These are phyloP conservation scores for Rhinolophus sinicus DNA, from an alignment of 2,113 vertebrate species.

Conservation along the genomic window DNA sequence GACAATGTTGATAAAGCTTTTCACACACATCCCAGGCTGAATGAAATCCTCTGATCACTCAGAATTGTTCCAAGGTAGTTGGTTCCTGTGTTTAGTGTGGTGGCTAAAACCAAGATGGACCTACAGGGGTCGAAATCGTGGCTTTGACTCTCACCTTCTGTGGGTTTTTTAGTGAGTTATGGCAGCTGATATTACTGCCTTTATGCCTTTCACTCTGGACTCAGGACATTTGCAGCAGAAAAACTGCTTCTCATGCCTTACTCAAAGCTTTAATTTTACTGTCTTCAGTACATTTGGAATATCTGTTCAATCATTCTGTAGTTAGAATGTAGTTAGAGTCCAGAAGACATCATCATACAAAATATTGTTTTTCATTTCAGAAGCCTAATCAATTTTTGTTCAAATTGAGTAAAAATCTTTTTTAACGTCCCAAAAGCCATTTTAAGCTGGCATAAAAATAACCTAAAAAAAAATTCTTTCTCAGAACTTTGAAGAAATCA, in stretches of 20 bases:
- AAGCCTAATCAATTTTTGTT: constrained; percentile 9
- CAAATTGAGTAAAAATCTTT: constrained; percentile 36
- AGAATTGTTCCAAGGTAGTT: background rate
- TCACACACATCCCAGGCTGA: background rate
- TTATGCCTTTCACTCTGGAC: background rate
- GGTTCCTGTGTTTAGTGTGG: background rate
- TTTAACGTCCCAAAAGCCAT: background rate
- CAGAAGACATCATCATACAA: constrained; percentile 1
- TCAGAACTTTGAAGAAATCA: constrained; percentile 36
- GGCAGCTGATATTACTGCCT: background rate
- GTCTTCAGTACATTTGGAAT: background rate
- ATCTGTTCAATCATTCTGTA: background rate
- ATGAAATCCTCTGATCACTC: background rate
- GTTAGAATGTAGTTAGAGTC: background rate
- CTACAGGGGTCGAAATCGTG: background rate
- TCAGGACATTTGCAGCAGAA: background rate
- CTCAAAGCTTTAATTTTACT: background rate
- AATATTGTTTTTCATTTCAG: constrained; percentile 43
- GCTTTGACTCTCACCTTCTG: background rate
- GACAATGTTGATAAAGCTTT: background rate
- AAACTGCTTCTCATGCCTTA: background rate
- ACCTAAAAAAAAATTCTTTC: background rate
- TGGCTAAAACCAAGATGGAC: background rate
- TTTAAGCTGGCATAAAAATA: constrained; percentile 36
- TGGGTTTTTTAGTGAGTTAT: background rate